Evolutionary conservation across 2,888 invertebrate species (phyloP), one percentile per base, ranked within the genome.

Genomic region (Gari tellinella): DNA sequence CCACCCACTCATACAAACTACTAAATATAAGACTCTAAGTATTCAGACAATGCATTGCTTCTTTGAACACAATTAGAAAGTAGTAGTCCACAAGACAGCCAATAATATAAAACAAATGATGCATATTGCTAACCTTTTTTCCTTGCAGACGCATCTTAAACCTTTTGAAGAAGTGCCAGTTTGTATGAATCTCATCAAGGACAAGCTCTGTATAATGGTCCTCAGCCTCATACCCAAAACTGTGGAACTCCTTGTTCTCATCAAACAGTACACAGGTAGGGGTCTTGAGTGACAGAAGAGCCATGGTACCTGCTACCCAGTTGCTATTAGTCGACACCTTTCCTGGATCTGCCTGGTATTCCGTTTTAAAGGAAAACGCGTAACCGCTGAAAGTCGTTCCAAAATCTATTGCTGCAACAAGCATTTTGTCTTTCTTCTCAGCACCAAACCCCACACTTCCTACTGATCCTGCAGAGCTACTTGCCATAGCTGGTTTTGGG

Each of bases 401-500:
- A 48, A 80, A 80, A 43, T 80, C 80, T 41, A 80, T 67, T 51
- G 76, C 80, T 7, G 76, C 73, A n/a, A 80, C 80, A 40, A 80
- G 37, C 46, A 68, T 43, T 38, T 66, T 70, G 14, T 49, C 63
- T 45, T 78, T 73, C 66, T 78, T 78, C 37, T 72, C 77, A 31
- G 5, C 10, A 7, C 31, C 31, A 31, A 7, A 31, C 4, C 31
- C 10, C 4, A 10, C 4, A 31, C 31, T 31, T 31, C 31, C 31
- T 7, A 31, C 31, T 31, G 31, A 31, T 7, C 31, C 31, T 31
- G 31, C 31, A 31, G 31, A 31, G 31, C 31, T 31, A 4, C 5
- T 7, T 31, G 31, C 31, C 31, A 31, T 31, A n/a, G n/a, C n/a
- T n/a, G n/a, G 31, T 31, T 31, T 31, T 31, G 10, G 10, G 31